Percentiles rank a stretch among this genome's conserved stretches.
phyloP scores from a whole-genome alignment of 2,113 vertebrate species.

The Ptychochromis oligacanthus region DNA sequence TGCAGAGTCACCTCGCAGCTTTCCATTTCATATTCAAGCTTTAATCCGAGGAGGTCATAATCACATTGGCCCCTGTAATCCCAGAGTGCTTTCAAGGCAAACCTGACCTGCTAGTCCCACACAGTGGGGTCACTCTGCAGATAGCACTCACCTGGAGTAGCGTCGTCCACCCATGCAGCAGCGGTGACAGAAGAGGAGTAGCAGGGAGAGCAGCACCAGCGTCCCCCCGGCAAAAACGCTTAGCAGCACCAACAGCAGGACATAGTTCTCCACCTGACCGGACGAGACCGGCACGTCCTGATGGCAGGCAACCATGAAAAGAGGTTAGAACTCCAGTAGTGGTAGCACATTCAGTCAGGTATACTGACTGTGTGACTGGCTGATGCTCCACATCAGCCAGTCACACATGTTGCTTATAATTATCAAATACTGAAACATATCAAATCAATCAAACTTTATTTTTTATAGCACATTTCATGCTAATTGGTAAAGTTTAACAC shows the following conservation, averaged over 20 bases:
- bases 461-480: background rate
- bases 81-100: background rate
- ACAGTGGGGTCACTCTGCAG: background rate
- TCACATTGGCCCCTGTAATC: conserved; percentile 13
- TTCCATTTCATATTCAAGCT: conserved; percentile 2
- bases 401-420: background rate
- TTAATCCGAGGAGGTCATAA: background rate
- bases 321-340: background rate
- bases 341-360: background rate
- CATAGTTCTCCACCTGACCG: conserved; percentile 86
- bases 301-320: background rate
- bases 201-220: conserved; percentile 87
- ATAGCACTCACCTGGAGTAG: conserved; percentile 85
- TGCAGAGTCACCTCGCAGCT: background rate
- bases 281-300: conserved; percentile 79
- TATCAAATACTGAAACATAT: background rate
- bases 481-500: too few species aligned
- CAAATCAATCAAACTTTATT: background rate
- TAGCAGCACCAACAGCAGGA: conserved; percentile 88
- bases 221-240: conserved; percentile 90
- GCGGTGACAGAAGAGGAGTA: conserved; percentile 90
- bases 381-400: background rate
- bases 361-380: too few species aligned
- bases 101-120: background rate
- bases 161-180: conserved; percentile 87